Conservation (phyloP, 2,888 invertebrate genomes). For the Epistrophe grossulariae region DNA sequence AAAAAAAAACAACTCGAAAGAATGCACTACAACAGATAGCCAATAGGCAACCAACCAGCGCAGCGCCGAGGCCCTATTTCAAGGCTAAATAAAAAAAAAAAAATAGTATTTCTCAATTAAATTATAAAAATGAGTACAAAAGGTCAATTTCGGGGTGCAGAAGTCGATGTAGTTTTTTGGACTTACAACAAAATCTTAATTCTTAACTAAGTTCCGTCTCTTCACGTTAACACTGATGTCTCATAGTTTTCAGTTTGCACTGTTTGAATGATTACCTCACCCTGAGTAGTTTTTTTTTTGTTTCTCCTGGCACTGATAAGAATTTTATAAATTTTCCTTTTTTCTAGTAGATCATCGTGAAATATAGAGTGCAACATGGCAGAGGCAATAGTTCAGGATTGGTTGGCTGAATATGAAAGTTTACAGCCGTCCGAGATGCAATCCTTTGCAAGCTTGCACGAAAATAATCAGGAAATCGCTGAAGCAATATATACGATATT, state of each 20-base stretch:
- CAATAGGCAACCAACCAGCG: slow-evolving; percentile 13
- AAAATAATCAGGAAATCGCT: slow-evolving; percentile 92
- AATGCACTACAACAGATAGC: slow-evolving; percentile 19
- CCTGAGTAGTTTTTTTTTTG: slow-evolving; percentile 15
- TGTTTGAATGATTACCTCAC: slow-evolving; percentile 66
- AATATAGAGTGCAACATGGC: slow-evolving; percentile 79
- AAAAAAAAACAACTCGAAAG: slow-evolving; percentile 17
- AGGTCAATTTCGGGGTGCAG: slow-evolving; percentile 57
- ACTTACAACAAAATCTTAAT: background rate
- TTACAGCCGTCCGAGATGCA: slow-evolving; percentile 90
- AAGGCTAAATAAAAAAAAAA: slow-evolving; percentile 60
- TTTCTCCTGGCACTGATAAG: slow-evolving; percentile 8
- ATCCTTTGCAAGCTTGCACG: slow-evolving; percentile 91
- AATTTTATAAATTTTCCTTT: slow-evolving; percentile 3
- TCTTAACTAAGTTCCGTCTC: background rate
- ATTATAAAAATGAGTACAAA: slow-evolving; percentile 58
- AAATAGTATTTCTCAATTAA: slow-evolving; percentile 49
- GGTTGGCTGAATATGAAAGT: slow-evolving; percentile 91
- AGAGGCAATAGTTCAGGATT: slow-evolving; percentile 89
- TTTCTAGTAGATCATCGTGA: slow-evolving; percentile 48
- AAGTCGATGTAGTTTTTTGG: slow-evolving; percentile 12
- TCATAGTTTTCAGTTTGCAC: background rate
- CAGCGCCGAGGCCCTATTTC: slow-evolving; percentile 49
- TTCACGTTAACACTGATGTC: background rate
- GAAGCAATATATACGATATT: slow-evolving; percentile 91